Evolutionary conservation across 2,797 vertebrate genomes (phyloP).

Genomic region (Sparidentex hasta): DNA sequence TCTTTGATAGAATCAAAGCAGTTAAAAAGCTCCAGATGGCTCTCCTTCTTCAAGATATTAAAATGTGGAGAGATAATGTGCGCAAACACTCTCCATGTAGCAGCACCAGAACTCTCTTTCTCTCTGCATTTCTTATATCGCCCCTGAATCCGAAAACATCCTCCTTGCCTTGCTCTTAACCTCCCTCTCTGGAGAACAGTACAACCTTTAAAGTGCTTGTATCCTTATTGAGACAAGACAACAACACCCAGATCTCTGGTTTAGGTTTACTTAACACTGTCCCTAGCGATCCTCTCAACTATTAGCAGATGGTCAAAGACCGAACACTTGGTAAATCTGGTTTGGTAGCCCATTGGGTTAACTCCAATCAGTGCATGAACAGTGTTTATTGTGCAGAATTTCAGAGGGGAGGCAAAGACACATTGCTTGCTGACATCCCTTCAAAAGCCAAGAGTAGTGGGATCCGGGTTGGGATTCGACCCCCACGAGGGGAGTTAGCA

Average conservation of each 20-base stretch:
- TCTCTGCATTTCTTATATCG: slow-evolving; percentile 24
- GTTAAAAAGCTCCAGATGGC: slow-evolving; percentile 54
- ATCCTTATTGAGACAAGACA: slow-evolving; percentile 63
- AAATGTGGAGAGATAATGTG: slow-evolving; percentile 36
- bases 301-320: slow-evolving; percentile 62
- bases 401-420: slow-evolving; percentile 28
- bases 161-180: slow-evolving; percentile 35
- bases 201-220: slow-evolving; percentile 64
- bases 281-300: slow-evolving; percentile 52
- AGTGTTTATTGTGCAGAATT: slow-evolving; percentile 42
- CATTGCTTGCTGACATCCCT: slow-evolving; percentile 46
- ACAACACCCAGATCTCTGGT: slow-evolving; percentile 59
- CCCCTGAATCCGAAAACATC: slow-evolving; percentile 41
- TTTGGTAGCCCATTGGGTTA: slow-evolving; percentile 39
- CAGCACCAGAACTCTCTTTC: slow-evolving; percentile 3
- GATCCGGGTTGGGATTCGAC: slow-evolving; percentile 56
- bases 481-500: slow-evolving; percentile 61
- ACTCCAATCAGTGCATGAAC: slow-evolving; percentile 31
- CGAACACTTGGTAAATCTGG: slow-evolving; percentile 39
- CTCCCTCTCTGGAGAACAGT: slow-evolving; percentile 42
- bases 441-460: slow-evolving; percentile 34
- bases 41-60: slow-evolving; percentile 36
- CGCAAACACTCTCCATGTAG: slow-evolving; percentile 8
- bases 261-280: slow-evolving; percentile 45
- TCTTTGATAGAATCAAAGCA: slow-evolving; percentile 46